Base-by-base conservation (phyloP, 2,888 invertebrate species). In the Kuschelorhynchus macadamiae region DNA sequence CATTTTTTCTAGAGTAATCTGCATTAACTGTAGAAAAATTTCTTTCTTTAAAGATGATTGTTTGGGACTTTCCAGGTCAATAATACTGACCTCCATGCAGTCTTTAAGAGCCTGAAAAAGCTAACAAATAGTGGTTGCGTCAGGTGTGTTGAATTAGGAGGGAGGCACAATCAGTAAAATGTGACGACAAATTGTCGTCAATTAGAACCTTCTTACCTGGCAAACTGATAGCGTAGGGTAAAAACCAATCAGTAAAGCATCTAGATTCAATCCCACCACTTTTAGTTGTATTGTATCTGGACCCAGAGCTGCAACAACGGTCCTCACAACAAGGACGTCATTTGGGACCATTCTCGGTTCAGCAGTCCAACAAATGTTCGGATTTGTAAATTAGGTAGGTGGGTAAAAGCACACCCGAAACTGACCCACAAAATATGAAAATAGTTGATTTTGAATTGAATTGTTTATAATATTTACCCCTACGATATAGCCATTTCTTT, bases 361-460 rank as follows among this genome's bases (percentile, higher is more conserved):
- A 32, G 42, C 57, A 33, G 66, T 60, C 20, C 71, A 63, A 30
- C 36, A 36, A 36, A 36, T 36, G 36, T 12, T 36, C 36, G 36
- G 36, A 36, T 36, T 36, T 36, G 36, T 36, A 36, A 33, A 82
- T 78, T 8, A 82, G 77, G 71, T 81, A 82, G 16, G 77, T 78
- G 14, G 80, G 80, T 33, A 82, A 68, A 5, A 81, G 49, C 18
- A 66, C 68, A 9, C 82, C 82, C 57, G 70, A 57, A 9, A 82
- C 82, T 59, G 70, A 57, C 7, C 76, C 80, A 70, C 75, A 74
- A 65, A 82, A 75, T 81, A 83, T 82, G 1, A 82, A 77, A 16
- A 71, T 78, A 14, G 71, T 66, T 46, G 64, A 52, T 62, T 73
- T 72, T 36, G 63, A 25, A 25, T 7, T 25, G 25, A 25, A 7